These are phyloP conservation scores for Carcharodon carcharias DNA, from an alignment of 2,797 vertebrate species.

Conservation along the genomic window DNA sequence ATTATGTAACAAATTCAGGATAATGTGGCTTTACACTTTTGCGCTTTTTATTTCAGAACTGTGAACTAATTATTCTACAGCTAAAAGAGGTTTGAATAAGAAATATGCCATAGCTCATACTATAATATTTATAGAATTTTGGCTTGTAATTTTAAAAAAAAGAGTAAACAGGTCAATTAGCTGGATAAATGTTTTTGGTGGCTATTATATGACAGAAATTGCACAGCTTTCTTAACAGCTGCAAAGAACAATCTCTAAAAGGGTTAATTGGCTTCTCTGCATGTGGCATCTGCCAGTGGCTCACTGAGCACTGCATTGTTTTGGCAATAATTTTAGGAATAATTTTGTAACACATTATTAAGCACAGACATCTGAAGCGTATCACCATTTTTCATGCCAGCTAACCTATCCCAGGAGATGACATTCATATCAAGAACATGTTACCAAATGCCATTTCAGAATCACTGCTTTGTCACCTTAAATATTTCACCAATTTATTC, in stretches of 20 bases:
- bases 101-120: background rate
- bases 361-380: background rate
- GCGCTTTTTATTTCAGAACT: background rate
- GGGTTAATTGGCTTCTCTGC: background rate
- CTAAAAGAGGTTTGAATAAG: background rate
- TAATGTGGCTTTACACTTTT: background rate
- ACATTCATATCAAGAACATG: background rate
- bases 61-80: background rate
- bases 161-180: background rate
- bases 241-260: background rate
- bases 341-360: slow-evolving; percentile 24
- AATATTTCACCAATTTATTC: background rate
- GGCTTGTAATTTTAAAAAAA: background rate
- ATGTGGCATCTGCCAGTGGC: slow-evolving; percentile 9
- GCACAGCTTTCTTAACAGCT: background rate
- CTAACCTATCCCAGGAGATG: background rate
- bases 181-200: background rate
- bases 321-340: slow-evolving; percentile 2
- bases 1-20: background rate
- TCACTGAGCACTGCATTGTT: background rate
- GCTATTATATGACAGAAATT: background rate
- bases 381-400: slow-evolving; percentile 21
- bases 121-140: background rate
- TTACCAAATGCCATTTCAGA: slow-evolving; percentile 2
- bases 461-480: background rate